phyloP scores from a whole-genome alignment of 2,113 vertebrate species.

The Alectura lathami region DNA sequence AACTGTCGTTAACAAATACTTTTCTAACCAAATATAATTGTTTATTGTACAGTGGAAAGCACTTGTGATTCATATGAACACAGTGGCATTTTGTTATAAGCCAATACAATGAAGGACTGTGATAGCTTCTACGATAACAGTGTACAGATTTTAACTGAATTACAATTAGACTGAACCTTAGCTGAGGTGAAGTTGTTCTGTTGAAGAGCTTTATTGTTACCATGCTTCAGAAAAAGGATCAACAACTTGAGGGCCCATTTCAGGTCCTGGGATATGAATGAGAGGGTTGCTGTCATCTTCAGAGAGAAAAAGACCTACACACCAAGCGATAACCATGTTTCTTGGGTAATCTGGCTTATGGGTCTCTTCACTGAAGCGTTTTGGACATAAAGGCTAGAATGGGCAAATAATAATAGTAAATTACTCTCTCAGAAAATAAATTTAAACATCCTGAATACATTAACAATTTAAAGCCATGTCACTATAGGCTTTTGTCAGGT shows the following conservation, averaged over 20 bases:
- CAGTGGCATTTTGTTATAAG: slow-evolving; percentile 32
- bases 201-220: not conserved
- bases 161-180: slow-evolving; percentile 6
- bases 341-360: not conserved
- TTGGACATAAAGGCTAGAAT: not conserved
- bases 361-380: not conserved
- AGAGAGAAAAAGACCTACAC: not conserved
- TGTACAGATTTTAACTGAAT: not conserved
- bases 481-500: not conserved
- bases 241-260: not conserved
- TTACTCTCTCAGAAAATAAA: not conserved
- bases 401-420: not conserved
- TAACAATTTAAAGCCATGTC: not conserved
- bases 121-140: slow-evolving; percentile 21
- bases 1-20: not conserved
- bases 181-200: slow-evolving; percentile 13
- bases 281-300: not conserved
- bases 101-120: slow-evolving; percentile 29
- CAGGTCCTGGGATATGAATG: not conserved
- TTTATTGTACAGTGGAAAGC: slow-evolving; percentile 19
- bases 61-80: slow-evolving; percentile 22
- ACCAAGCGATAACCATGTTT: not conserved
- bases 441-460: not conserved
- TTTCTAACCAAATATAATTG: slow-evolving; percentile 15
- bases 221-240: not conserved